Evolutionary conservation across 2,888 invertebrate species (phyloP).

Genomic region (Tanytarsus gracilentus): DNA sequence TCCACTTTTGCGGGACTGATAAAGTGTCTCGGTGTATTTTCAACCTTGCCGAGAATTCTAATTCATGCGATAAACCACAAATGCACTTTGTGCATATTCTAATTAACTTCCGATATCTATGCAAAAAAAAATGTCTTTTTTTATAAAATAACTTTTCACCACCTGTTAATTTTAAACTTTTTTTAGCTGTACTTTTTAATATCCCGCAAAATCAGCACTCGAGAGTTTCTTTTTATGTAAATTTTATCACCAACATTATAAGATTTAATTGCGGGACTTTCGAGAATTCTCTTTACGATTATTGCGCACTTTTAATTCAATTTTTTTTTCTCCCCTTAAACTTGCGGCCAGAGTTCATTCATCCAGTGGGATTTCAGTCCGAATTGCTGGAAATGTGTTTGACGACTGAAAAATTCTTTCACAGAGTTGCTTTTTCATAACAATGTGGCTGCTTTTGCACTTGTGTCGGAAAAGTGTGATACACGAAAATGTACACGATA

Average conservation of each 20-base stretch:
- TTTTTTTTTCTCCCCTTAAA: too few relatives aligned
- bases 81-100: not conserved
- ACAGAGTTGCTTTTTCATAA: too few relatives aligned
- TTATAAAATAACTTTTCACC: not conserved
- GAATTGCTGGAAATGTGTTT: not conserved
- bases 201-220: not conserved
- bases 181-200: too few relatives aligned
- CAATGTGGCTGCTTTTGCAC: too few relatives aligned
- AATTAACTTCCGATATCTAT: not conserved
- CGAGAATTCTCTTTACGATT: not conserved
- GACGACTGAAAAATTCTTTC: slow-evolving; percentile 12
- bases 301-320: not conserved
- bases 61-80: not conserved
- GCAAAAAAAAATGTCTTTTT: not conserved
- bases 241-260: not conserved
- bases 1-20: not conserved
- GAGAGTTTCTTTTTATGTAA: not conserved
- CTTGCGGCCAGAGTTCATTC: too few relatives aligned
- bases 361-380: not conserved
- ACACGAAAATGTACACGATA: too few relatives aligned
- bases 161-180: not conserved
- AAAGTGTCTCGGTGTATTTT: not conserved
- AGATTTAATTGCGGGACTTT: not conserved
- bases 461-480: too few relatives aligned
- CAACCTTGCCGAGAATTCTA: not conserved